Base-by-base conservation (phyloP, 1,140 invertebrate species). In the Drosophila kohkoa region DNA sequence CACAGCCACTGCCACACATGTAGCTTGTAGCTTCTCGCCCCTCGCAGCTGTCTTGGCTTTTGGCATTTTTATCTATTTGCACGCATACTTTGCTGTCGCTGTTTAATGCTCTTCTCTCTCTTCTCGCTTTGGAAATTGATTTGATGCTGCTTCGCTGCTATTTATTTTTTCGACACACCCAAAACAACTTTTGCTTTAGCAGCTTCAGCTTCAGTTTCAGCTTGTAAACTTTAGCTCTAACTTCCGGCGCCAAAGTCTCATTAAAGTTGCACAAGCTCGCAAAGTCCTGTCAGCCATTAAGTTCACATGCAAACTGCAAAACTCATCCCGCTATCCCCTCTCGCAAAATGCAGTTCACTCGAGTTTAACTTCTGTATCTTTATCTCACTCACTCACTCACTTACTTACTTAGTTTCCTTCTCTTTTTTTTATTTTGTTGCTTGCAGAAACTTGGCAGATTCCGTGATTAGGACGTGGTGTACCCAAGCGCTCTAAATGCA, bases 391-490 rank as follows among this genome's bases (percentile, higher is more conserved):
- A 32, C 32, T 32, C 32, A 7, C 8, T 38, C 35, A 10, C 35
- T 46, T 48, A 20, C 20, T 20, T 20, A 20, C 20, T 20, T 3
- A 20, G 20, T 25, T 25, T 25, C 20, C n/a, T 49, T 51, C 7
- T 60, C 66, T 46, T 25, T 69, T 58, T 13, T 46, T 20, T 79
- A 52, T 65, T 8, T 45, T 86, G 8, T 38, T 7, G 15, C 5
- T 55, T 91, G 59, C 86, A 92, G 90, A 79, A 83, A 79, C 79
- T 88, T 77, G 71, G 72, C 76, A 69, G 70, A 80, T 75, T 71
- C 78, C 78, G 91, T 91, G 88, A 91, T 92, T 92, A 92, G 91
- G 90, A 92, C 88, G 91, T 92, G 91, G 91, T 92, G 91, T 83
- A 92, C 91, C 91, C 82, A 80, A 91, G 82, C 80, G 91, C 78